phyloP scores from a whole-genome alignment of 2,888 invertebrate genomes.

The Cheilosia pagana region DNA sequence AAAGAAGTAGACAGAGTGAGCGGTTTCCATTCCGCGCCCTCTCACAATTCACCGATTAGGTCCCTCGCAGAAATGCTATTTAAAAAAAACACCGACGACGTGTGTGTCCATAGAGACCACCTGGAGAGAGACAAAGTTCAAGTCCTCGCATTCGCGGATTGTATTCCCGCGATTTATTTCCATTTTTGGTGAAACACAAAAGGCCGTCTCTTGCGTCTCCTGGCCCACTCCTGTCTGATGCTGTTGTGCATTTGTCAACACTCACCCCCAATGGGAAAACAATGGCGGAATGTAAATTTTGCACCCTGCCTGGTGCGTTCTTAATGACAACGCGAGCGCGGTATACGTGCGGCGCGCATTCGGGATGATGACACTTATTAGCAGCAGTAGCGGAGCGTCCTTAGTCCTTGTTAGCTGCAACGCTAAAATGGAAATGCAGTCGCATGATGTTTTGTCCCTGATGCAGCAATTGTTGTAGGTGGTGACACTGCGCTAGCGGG shows the following conservation, averaged over 20 bases:
- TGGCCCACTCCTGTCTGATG: constrained; percentile 16
- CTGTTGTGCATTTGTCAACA: constrained; percentile 34
- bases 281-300: constrained; percentile 25
- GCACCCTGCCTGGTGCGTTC: constrained; percentile 15
- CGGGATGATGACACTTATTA: constrained; percentile 71
- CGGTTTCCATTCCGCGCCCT: neutral
- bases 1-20: neutral
- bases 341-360: constrained; percentile 33
- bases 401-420: constrained; percentile 45
- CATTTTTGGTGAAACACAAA: constrained; percentile 38
- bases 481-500: constrained; percentile 14
- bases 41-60: constrained; percentile 31
- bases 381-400: constrained; percentile 62
- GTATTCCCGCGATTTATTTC: constrained; percentile 43
- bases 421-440: constrained; percentile 66
- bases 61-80: neutral
- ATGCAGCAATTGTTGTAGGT: constrained; percentile 61
- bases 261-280: neutral
- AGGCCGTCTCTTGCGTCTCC: constrained; percentile 6
- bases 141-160: constrained; percentile 38
- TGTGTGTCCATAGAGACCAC: constrained; percentile 1
- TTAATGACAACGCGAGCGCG: constrained; percentile 53
- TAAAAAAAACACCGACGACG: neutral
- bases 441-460: constrained; percentile 43
- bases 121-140: constrained; percentile 41